Evolutionary conservation across 2,113 vertebrate species (phyloP).

Genomic region (Petaurus breviceps): DNA sequence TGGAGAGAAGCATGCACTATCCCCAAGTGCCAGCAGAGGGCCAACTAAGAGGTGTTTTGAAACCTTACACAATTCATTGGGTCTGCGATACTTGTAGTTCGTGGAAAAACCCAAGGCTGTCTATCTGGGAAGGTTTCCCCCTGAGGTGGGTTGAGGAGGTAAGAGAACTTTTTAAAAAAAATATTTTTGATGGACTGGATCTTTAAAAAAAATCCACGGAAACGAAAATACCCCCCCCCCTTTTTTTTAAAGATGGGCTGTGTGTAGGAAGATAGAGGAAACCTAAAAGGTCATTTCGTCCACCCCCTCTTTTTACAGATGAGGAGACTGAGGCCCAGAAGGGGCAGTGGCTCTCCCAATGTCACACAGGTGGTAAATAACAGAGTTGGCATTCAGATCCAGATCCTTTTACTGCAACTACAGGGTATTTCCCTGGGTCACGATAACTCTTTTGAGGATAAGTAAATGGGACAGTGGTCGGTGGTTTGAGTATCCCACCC

Average conservation of each 20-base stretch:
- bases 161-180: slow-evolving; percentile 27
- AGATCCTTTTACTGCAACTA: background rate
- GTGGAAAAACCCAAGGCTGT: slow-evolving; percentile 59
- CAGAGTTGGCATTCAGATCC: background rate
- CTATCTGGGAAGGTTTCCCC: slow-evolving; percentile 42
- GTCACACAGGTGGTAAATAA: background rate
- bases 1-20: slow-evolving; percentile 16
- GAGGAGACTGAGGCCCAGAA: background rate
- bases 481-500: background rate
- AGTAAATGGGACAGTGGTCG: background rate
- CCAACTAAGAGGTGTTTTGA: background rate
- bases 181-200: background rate
- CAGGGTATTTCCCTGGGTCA: background rate
- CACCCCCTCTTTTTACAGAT: background rate
- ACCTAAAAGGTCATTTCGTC: background rate
- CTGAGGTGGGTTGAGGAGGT: background rate
- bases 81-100: background rate
- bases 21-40: slow-evolving; percentile 67
- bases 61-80: rapidly evolving
- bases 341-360: background rate
- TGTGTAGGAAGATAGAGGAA: rapidly evolving
- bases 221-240: background rate
- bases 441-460: background rate
- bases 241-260: background rate
- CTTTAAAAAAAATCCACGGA: slow-evolving; percentile 1